Base-by-base conservation (phyloP, 2,888 invertebrate species). In the Matsumyia berberina region DNA sequence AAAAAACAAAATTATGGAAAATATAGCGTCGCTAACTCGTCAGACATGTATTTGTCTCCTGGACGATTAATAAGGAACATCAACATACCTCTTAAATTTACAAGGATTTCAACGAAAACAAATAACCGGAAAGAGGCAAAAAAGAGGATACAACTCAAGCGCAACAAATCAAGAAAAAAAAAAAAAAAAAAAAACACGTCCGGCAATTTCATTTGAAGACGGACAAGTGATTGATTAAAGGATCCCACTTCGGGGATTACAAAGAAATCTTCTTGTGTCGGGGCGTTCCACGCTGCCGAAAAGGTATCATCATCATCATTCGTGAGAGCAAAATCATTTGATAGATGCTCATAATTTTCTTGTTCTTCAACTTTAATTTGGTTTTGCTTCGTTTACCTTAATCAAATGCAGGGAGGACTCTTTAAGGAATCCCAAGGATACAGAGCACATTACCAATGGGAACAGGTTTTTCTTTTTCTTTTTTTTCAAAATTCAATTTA, bases 161-260 rank as follows among this genome's bases (percentile, higher is more conserved):
- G 33, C 29, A 62, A 24, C 37, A 33, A 67, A 67, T 67, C 42
- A 67, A 55, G 55, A 31, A 15, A 46, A 58, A 46, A 24, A 24
- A 46, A 58, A 46, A 24, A 24, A n/a, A n/a, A n/a, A n/a, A n/a
- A n/a, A n/a, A n/a, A n/a, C n/a, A 24, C 51, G 8, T 12, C 44
- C 67, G 53, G 53, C 44, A 55, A 69, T 69, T 58, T 17, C n/a
- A 72, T 72, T 72, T 72, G 60, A 55, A 19, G 55, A 72, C n/a
- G 58, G 58, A 29, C 58, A 33, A 49, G 49, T 72, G 70, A 72
- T 72, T 72, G 58, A 70, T 70, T 37, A 58, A 58, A 37, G 35
- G 46, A 49, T 37, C 70, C 58, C 37, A 46, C 35, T 9, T 35
- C 55, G 7, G 49, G n/a, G n/a, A 29, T 29, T 51, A 51, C 49